These are phyloP conservation scores for Coelinius sp. DNA, from an alignment of 2,888 invertebrate genomes.

Conservation along the genomic window DNA sequence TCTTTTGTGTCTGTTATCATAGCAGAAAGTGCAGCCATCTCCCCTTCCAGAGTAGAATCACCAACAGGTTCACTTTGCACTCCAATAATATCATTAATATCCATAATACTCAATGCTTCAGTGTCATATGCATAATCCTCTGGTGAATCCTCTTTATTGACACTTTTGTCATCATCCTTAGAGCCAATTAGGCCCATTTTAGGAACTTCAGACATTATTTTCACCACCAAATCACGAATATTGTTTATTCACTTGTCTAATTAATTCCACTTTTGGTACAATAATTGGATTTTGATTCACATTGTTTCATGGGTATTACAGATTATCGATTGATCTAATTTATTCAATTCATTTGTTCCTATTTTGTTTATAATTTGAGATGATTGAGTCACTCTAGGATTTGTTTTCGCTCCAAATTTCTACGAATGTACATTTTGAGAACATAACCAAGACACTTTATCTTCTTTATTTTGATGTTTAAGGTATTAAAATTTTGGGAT, in stretches of 20 bases:
- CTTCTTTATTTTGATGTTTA: too few relatives aligned
- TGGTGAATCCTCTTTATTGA: constrained; percentile 48
- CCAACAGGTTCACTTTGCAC: constrained; percentile 55
- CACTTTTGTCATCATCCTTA: constrained; percentile 52
- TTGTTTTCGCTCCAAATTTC: too few relatives aligned
- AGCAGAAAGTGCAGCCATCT: constrained; percentile 65
- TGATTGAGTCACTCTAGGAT: too few relatives aligned
- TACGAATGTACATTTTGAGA: too few relatives aligned
- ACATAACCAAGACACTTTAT: too few relatives aligned
- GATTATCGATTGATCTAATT: too few relatives aligned
- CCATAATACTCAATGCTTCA: constrained; percentile 62
- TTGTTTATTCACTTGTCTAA: not conserved
- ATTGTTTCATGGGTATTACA: too few relatives aligned
- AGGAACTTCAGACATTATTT: constrained; percentile 60
- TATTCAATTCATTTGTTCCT: too few relatives aligned
- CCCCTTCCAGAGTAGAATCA: constrained; percentile 64
- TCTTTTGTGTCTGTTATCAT: constrained; percentile 62
- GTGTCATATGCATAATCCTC: constrained; percentile 57
- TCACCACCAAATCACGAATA: constrained; percentile 7
- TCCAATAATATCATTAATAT: constrained; percentile 62
- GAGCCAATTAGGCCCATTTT: constrained; percentile 65
- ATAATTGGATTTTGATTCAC: too few relatives aligned
- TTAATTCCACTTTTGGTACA: too few relatives aligned
- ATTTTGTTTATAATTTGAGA: too few relatives aligned
- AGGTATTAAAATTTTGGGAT: too few relatives aligned